Evolutionary conservation across 64 coral and sea anemone genomes (phyloP), one percentile per base, ranked within the genome.

Genomic region (Astreopora myriophthalma): DNA sequence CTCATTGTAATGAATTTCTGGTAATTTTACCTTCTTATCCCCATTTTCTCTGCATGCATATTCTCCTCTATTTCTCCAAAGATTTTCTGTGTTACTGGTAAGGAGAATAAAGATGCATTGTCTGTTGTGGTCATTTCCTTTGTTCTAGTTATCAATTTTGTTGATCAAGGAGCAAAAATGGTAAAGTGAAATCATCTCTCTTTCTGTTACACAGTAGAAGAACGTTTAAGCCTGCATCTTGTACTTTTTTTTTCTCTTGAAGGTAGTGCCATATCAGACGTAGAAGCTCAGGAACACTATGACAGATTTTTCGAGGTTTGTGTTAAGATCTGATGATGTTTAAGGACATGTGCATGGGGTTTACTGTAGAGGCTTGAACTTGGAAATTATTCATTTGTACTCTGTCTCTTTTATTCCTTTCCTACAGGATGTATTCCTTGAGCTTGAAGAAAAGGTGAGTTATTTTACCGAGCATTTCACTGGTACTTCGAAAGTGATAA

Each of bases 201-300:
- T 75, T 75, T 26, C 22, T 75, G 73, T n/a, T n/a, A n/a, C n/a
- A n/a, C n/a, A n/a, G n/a, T n/a, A n/a, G n/a, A n/a, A n/a, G n/a
- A n/a, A n/a, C n/a, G n/a, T n/a, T n/a, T n/a, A n/a, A n/a, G n/a
- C n/a, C n/a, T n/a, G n/a, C n/a, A n/a, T n/a, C n/a, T n/a, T n/a
- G n/a, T n/a, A 39, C 46, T 72, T 46, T 17, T 34, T 71, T 25
- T 69, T 81, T 19, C 26, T 40, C 8, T n/a, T 31, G 5, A 44
- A 98, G 96, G 96, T 82, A 98, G 96, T 87, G 93, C 96, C 3
- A 98, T 98, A 52, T 98, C 96, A 46, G 96, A 98, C 88, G 94
- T 98, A 79, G 96, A 98, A 61, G 96, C 96, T 14, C 96, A 98
- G 46, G 96, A 95, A 48, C 96, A 98, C 66, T 98, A 98, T 85